Evolutionary conservation across 2,113 vertebrate genomes (phyloP), one percentile per base, ranked within the genome.

Genomic region (Hippocampus barbouri): DNA sequence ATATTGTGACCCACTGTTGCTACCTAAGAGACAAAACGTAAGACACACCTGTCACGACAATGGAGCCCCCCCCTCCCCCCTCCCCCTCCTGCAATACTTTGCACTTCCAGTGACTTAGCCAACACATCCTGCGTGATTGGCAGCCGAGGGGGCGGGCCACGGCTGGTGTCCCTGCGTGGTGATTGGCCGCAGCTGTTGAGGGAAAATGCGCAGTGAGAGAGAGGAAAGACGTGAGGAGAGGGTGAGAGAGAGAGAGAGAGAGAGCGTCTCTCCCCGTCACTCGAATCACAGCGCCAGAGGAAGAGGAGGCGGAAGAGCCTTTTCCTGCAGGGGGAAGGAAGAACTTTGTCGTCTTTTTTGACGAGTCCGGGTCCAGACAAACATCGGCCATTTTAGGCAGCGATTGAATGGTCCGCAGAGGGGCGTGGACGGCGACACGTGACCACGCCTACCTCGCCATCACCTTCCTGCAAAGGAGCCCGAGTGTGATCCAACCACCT

Each of bases 151-250:
- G 88, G 84, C 12, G 77, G 82, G 78, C 21, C 9, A 0, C 43
- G 67, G 41, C 70, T 23, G 23, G 47, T 1, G 9, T 60, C 25
- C 9, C 11, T 23, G 45, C 2, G 0, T 71, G 65, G 38, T n/a
- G 34, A 90, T 90, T 91, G 71, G 91, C 80, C 71, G 83, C 78
- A 78, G 76, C 73, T 60, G 66, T 68, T 53, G 61, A 81, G 87
- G 82, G 85, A 90, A 88, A 86, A 89, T 88, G 88, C 88, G 88
- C 88, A 90, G 87, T 85, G 85, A 81, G 85, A 84, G 84, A 86
- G 85, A 12, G 64, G 78, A 72, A 70, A 73, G 1, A 14, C 10
- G 66, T 75, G 71, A 70, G 75, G 16, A 18, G 47, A 82, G 64
- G 47, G 68, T 45, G 71, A 69, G 65, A 59, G 77, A 70, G 76